A percentile compares a stretch with the other conserved stretches of the same genome.
Conservation (phyloP, 2,113 vertebrate genomes). For the Poicephalus gulielmi region DNA sequence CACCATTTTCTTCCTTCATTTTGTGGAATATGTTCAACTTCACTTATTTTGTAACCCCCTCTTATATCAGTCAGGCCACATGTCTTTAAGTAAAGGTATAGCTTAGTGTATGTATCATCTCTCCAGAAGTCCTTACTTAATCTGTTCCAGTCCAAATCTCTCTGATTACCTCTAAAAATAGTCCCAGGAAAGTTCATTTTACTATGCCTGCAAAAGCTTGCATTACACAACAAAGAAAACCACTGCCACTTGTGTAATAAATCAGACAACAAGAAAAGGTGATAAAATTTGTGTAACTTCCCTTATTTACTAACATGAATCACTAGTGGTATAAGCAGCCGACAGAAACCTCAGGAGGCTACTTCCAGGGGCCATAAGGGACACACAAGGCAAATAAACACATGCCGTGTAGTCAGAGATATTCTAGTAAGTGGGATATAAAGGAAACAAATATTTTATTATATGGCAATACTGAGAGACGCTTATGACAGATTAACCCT, state of each 20-base stretch:
- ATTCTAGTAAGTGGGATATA: not conserved
- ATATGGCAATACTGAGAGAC: not conserved
- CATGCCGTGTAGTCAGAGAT: not conserved
- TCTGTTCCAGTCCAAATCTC: slow-evolving; percentile 49
- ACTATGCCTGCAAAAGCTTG: not conserved
- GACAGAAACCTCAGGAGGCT: not conserved
- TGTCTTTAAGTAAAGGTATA: slow-evolving; percentile 22
- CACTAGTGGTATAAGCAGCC: not conserved
- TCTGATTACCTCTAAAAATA: slow-evolving; percentile 45
- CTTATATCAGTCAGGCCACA: not conserved
- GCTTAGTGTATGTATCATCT: not conserved
- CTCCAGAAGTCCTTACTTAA: slow-evolving; percentile 20
- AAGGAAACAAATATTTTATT: not conserved
- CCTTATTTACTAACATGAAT: not conserved
- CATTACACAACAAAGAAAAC: slow-evolving; percentile 20
- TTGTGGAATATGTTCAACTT: not conserved
- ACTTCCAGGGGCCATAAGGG: not conserved
- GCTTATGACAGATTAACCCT: not conserved
- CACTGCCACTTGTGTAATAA: not conserved
- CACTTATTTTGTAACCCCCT: not conserved
- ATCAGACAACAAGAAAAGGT: not conserved
- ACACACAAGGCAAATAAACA: not conserved
- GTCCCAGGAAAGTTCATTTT: not conserved
- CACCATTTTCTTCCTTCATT: not conserved
- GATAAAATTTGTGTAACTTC: not conserved